phyloP scores from a whole-genome alignment of 2,113 vertebrate genomes.

The Girardinichthys multiradiatus region DNA sequence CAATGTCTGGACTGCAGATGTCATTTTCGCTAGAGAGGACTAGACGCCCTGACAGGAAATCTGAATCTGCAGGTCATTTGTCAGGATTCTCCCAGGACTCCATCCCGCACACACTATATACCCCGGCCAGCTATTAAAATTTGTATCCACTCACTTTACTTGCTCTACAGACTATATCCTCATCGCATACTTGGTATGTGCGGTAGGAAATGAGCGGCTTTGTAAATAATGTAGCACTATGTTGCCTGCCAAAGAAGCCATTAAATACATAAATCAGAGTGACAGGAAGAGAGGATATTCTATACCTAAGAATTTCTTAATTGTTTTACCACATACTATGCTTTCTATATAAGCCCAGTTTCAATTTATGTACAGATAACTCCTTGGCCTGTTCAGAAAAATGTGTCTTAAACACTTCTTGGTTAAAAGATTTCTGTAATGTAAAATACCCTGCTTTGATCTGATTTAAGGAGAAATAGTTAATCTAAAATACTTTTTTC shows the following conservation, averaged over 20 bases:
- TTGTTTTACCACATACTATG: background rate
- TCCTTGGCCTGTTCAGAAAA: background rate
- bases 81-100: conserved; percentile 54
- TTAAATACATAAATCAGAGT: conserved; percentile 43
- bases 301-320: conserved; percentile 11
- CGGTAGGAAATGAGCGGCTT: conserved; percentile 38
- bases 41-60: conserved; percentile 1
- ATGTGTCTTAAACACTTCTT: background rate
- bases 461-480: background rate
- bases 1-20: conserved; percentile 60
- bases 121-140: conserved; percentile 33
- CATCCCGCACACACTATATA: conserved; percentile 14
- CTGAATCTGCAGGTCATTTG: conserved; percentile 45
- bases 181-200: conserved; percentile 31
- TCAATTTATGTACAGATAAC: background rate
- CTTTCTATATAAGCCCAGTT: background rate
- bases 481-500: background rate
- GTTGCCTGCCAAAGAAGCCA: conserved; percentile 30
- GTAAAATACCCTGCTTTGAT: background rate
- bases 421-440: background rate
- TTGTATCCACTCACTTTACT: conserved; percentile 28
- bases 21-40: conserved; percentile 10
- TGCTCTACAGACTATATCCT: conserved; percentile 11
- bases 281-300: background rate
- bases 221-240: conserved; percentile 38